Evolutionary conservation across 2,797 vertebrate species (phyloP).

Genomic region (Silurus aristotelis): DNA sequence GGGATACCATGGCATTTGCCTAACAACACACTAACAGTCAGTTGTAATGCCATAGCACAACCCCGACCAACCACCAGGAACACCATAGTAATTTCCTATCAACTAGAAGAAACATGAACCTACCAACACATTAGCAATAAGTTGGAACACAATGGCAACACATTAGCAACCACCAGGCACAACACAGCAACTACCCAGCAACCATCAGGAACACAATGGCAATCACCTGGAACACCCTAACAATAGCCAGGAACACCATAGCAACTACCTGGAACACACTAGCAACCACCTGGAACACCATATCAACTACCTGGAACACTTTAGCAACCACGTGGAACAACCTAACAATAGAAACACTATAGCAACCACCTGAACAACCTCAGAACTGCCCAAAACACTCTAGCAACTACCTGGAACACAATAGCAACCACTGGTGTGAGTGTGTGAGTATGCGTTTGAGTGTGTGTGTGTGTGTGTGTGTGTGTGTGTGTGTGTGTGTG

Average conservation of each 20-base stretch:
- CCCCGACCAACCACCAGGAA: not conserved
- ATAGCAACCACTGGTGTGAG: too few species aligned
- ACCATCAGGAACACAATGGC: not conserved
- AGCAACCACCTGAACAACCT: too few species aligned
- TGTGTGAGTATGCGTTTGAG: too few species aligned
- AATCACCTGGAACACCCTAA: not conserved
- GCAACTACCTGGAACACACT: not conserved
- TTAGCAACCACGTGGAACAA: too few species aligned
- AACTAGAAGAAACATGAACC: not conserved
- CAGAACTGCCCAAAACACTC: too few species aligned
- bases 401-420: too few species aligned
- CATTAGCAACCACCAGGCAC: not conserved
- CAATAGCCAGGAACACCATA: not conserved
- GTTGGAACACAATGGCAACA: not conserved
- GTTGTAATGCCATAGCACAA: not conserved
- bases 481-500: too few species aligned
- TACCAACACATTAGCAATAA: not conserved
- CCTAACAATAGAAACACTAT: too few species aligned
- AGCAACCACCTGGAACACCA: too few species aligned
- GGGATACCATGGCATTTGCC: not conserved
- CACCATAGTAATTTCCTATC: not conserved
- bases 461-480: too few species aligned
- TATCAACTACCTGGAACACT: too few species aligned
- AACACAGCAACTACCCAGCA: not conserved
- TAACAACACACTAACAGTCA: not conserved